Conservation (phyloP, 2,113 vertebrate genomes). For the Dipodomys merriami region DNA sequence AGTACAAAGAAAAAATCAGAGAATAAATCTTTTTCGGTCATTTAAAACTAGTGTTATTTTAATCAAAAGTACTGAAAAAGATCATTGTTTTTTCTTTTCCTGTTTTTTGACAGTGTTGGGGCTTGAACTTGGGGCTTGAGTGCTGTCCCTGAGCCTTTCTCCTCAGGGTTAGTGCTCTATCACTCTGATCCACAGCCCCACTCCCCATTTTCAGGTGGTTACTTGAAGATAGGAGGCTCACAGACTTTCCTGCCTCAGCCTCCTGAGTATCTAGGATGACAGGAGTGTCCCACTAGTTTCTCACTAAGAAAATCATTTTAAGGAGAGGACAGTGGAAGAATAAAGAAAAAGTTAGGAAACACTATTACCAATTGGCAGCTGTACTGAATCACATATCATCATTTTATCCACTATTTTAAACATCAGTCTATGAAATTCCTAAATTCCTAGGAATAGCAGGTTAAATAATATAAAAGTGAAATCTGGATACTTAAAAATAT, state of each 20-base stretch:
- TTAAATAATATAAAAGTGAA: constrained; percentile 1
- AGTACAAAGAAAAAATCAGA: background rate
- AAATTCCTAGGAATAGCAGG: background rate
- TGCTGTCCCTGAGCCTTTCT: too few species aligned
- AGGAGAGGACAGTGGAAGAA: background rate
- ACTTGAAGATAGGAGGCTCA: too few species aligned
- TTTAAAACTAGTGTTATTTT: background rate
- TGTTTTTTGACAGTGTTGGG: too few species aligned
- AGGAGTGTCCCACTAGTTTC: too few species aligned
- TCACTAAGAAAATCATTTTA: background rate
- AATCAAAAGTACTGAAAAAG: background rate
- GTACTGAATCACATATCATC: background rate
- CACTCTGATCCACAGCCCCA: too few species aligned
- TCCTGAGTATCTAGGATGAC: too few species aligned
- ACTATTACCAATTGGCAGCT: background rate
- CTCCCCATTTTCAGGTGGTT: too few species aligned
- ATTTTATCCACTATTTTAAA: constrained; percentile 19
- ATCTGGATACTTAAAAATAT: background rate
- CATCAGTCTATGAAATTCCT: background rate
- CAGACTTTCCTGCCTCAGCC: too few species aligned
- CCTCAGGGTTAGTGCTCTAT: too few species aligned
- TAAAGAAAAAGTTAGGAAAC: background rate
- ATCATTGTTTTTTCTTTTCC: too few species aligned
- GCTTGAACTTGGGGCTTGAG: too few species aligned
- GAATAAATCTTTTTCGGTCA: background rate